A percentile compares a stretch with the other conserved stretches of the same genome.
Conservation (phyloP, 2,888 invertebrate genomes). For the Dryobota labecula region DNA sequence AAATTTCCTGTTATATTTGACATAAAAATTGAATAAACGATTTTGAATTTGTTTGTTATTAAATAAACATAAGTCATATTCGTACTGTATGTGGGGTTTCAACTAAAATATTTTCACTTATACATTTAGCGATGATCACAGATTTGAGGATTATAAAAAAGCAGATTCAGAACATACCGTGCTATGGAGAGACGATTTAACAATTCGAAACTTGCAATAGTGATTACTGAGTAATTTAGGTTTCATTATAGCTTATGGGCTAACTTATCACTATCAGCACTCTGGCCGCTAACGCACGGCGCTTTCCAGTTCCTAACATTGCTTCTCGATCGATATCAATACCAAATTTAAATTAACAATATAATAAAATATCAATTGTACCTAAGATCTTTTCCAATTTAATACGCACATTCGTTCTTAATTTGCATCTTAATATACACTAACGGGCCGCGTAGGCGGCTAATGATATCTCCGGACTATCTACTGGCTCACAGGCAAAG, state of each 20-base stretch:
- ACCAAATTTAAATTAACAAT: constrained; percentile 90
- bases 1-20: constrained; percentile 78
- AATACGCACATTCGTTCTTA: constrained; percentile 86
- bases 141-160: constrained; percentile 90
- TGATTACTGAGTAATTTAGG: constrained; percentile 90
- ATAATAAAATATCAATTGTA: constrained; percentile 91
- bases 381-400: constrained; percentile 90
- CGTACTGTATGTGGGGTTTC: constrained; percentile 80
- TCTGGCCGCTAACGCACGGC: constrained; percentile 82
- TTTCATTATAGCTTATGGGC: constrained; percentile 88
- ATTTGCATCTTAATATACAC: constrained; percentile 85
- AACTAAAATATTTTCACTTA: constrained; percentile 88
- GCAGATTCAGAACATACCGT: constrained; percentile 90
- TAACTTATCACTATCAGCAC: constrained; percentile 89
- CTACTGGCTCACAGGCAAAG: constrained; percentile 76
- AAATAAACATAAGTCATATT: constrained; percentile 73
- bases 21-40: constrained; percentile 59
- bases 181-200: constrained; percentile 89
- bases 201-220: constrained; percentile 89
- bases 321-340: constrained; percentile 89
- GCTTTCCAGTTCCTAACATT: constrained; percentile 84
- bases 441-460: constrained; percentile 73
- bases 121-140: constrained; percentile 90
- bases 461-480: constrained; percentile 75
- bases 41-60: constrained; percentile 61